A percentile compares a stretch with the other conserved stretches of the same genome.
phyloP scores from a whole-genome alignment of 2,888 invertebrate genomes.

The Uropetala carovei region DNA sequence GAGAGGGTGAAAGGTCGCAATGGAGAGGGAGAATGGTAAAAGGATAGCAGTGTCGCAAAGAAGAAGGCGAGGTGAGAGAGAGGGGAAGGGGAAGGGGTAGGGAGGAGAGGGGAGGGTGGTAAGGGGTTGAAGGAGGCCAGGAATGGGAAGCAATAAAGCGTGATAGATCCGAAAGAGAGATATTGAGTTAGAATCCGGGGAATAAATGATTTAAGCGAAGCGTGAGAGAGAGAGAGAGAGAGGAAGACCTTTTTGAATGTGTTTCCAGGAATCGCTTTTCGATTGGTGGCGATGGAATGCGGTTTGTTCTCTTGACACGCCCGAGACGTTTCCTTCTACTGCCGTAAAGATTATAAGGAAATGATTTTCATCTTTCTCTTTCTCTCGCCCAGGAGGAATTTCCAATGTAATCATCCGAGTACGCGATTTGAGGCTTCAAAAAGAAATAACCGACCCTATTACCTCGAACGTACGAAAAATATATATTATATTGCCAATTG shows the following conservation, averaged over 20 bases:
- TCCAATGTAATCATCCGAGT: slow-evolving; percentile 18
- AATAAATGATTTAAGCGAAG: not conserved
- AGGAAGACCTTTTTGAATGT: not conserved
- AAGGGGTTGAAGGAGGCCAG: not conserved
- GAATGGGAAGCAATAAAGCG: not conserved
- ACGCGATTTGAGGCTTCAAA: not conserved
- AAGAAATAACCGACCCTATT: no score
- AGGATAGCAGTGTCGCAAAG: not conserved
- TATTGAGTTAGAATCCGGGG: not conserved
- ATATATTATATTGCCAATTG: no score
- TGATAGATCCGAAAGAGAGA: not conserved
- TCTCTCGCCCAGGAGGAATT: not conserved
- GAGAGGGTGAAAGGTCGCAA: not conserved
- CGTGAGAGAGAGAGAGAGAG: not conserved
- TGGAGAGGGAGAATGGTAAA: not conserved
- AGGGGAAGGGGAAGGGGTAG: not conserved
- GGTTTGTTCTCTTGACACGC: slow-evolving; percentile 6
- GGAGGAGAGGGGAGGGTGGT: not conserved
- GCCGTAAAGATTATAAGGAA: not conserved
- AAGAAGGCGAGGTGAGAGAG: not conserved
- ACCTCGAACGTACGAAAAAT: no score
- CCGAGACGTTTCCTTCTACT: not conserved
- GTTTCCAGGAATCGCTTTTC: not conserved
- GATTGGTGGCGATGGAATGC: not conserved
- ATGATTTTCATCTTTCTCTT: not conserved